A percentile compares a stretch with the other conserved stretches of the same genome.
Evolutionary conservation across 2,888 invertebrate genomes (phyloP).

Genomic region (Cenopis cana): DNA sequence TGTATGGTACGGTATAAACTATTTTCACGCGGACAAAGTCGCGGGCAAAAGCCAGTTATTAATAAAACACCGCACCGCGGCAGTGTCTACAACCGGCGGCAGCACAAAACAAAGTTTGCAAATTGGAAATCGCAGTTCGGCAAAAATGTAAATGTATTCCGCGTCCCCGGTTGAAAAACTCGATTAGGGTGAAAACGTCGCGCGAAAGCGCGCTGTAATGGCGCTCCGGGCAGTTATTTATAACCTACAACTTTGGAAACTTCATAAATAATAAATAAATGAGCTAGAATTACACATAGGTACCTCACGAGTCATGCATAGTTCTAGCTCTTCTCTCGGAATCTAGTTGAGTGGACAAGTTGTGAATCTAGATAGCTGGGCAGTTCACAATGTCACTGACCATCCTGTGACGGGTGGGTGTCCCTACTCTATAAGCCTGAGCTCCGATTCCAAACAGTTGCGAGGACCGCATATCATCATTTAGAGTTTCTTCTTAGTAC

Average conservation of each 20-base stretch:
- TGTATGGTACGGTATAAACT: no score
- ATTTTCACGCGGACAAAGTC: no score
- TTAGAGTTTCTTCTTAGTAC: no score
- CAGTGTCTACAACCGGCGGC: background rate
- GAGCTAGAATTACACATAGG: no score
- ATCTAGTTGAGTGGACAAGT: no score
- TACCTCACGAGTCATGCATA: no score
- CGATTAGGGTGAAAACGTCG: conserved; percentile 44
- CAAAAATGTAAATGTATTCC: conserved; percentile 42
- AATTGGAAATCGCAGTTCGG: conserved; percentile 40
- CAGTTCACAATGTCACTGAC: no score
- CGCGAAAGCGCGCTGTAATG: conserved; percentile 15
- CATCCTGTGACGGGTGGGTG: no score
- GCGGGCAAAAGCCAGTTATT: background rate
- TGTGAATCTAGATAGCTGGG: no score
- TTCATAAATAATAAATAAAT: no score
- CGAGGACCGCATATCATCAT: no score
- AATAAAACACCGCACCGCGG: background rate
- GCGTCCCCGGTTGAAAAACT: conserved; percentile 42
- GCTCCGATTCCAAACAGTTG: background rate
- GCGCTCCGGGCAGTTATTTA: background rate
- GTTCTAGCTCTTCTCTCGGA: no score
- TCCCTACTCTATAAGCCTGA: background rate
- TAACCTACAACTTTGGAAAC: background rate
- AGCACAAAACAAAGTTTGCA: conserved; percentile 21